phyloP scores from a whole-genome alignment of 35 echinoderm and acorn worm genomes.

The Apostichopus parvimensis region DNA sequence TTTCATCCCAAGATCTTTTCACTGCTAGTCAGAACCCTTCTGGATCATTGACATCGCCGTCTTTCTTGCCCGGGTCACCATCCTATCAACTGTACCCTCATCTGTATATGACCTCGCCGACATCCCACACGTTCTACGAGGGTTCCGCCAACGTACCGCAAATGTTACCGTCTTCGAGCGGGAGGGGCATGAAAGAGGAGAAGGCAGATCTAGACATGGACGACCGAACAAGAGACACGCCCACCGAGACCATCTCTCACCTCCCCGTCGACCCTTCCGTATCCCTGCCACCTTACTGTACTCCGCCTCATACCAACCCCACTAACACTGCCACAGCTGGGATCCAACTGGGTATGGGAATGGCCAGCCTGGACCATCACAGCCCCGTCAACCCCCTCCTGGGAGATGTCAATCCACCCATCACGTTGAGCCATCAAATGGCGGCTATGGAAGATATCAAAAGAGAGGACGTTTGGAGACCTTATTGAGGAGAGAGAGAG shows the following conservation, averaged over 20 bases:
- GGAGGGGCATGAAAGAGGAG: slow-evolving; percentile 50
- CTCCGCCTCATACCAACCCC: slow-evolving; percentile 50
- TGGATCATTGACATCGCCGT: slow-evolving; percentile 84
- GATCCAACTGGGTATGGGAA: slow-evolving; percentile 46
- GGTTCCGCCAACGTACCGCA: slow-evolving; percentile 37
- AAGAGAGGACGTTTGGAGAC: slow-evolving; percentile 97
- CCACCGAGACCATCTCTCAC: slow-evolving; percentile 65
- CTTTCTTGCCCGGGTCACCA: slow-evolving; percentile 93
- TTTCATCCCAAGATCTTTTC: slow-evolving; percentile 86
- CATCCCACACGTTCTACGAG: slow-evolving; percentile 76
- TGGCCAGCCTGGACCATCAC: slow-evolving; percentile 39
- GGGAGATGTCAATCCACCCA: slow-evolving; percentile 46
- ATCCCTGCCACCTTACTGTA: slow-evolving; percentile 60
- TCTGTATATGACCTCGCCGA: slow-evolving; percentile 87
- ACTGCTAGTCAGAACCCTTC: slow-evolving; percentile 61
- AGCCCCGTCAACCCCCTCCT: slow-evolving; percentile 57
- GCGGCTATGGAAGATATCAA: slow-evolving; percentile 60
- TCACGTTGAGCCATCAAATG: slow-evolving; percentile 60
- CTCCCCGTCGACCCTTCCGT: slow-evolving; percentile 53
- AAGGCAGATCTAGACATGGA: slow-evolving; percentile 46
- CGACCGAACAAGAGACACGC: slow-evolving; percentile 57
- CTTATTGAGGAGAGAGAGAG: slow-evolving; percentile 63
- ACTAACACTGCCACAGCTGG: slow-evolving; percentile 40
- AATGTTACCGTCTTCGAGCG: slow-evolving; percentile 74
- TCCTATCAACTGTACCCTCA: slow-evolving; percentile 94